Evolutionary conservation across 1,140 invertebrate genomes (phyloP).

Genomic region (Anastrepha ludens): DNA sequence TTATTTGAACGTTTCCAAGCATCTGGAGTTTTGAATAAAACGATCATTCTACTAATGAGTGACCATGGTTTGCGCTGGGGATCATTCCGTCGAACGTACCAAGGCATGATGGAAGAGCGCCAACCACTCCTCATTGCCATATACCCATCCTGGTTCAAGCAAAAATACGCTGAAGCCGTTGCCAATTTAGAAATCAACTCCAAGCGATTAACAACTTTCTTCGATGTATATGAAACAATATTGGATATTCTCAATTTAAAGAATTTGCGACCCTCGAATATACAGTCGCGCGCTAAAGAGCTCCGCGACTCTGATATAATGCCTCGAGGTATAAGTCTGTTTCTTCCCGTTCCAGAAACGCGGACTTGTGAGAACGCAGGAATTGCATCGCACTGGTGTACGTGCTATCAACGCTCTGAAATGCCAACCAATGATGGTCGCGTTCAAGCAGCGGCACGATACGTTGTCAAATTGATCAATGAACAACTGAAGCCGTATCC

Average conservation of each 20-base stretch:
- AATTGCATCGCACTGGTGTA: constrained; percentile 89
- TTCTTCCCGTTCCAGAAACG: constrained; percentile 81
- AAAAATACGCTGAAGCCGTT: constrained; percentile 79
- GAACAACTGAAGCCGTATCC: constrained; percentile 76
- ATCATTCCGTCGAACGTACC: constrained; percentile 80
- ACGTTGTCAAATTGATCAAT: constrained; percentile 81
- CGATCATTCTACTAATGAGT: constrained; percentile 87
- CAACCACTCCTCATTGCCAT: constrained; percentile 88
- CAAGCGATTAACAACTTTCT: constrained; percentile 85
- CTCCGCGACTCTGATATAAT: constrained; percentile 65
- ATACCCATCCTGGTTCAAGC: constrained; percentile 83
- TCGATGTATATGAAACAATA: constrained; percentile 85
- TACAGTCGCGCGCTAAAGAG: constrained; percentile 63
- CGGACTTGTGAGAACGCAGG: constrained; percentile 85
- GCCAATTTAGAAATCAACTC: constrained; percentile 83
- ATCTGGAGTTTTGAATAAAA: constrained; percentile 79
- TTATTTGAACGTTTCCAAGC: constrained; percentile 78
- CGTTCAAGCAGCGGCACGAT: constrained; percentile 75
- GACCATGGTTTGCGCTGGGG: constrained; percentile 96
- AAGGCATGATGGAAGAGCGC: constrained; percentile 88
- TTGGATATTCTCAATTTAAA: constrained; percentile 77
- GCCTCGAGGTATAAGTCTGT: constrained; percentile 83
- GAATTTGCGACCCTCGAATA: constrained; percentile 63
- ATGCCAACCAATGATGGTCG: constrained; percentile 75
- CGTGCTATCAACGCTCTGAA: constrained; percentile 81